These are phyloP conservation scores for Psilanteris sp. DNA, from an alignment of 1,140 invertebrate genomes.

Conservation along the genomic window DNA sequence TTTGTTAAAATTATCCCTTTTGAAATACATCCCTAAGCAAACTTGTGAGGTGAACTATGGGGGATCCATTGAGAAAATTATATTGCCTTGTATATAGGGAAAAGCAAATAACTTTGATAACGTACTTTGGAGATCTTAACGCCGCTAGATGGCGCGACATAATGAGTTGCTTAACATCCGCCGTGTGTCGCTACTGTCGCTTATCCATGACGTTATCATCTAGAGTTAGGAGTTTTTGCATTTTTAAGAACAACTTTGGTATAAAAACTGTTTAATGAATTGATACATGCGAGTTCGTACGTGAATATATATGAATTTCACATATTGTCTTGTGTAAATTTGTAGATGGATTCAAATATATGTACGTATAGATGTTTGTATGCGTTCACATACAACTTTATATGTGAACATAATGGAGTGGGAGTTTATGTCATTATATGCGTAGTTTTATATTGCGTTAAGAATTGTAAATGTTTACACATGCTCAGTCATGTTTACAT, in stretches of 20 bases:
- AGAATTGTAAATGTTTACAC: no score
- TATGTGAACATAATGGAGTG: neutral
- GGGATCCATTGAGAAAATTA: no score
- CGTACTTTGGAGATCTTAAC: neutral
- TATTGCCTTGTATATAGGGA: no score
- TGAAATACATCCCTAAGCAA: no score
- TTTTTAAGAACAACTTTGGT: conserved; percentile 15
- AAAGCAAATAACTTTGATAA: neutral
- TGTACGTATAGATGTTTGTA: neutral
- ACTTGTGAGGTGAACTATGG: no score
- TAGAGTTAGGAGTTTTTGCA: conserved; percentile 44
- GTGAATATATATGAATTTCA: conserved; percentile 16
- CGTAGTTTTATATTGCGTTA: no score
- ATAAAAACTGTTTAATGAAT: conserved; percentile 1
- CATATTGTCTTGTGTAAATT: neutral
- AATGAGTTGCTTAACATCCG: conserved; percentile 6
- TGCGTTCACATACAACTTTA: neutral
- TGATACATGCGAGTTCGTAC: conserved; percentile 3
- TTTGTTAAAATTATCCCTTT: no score
- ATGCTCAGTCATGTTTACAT: no score
- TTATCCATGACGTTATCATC: conserved; percentile 40
- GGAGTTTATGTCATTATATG: neutral
- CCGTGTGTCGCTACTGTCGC: conserved; percentile 18
- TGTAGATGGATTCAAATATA: neutral
- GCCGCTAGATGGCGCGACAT: neutral